Conservation (phyloP, 2,797 vertebrate genomes). For the Micromesistius poutassou region DNA sequence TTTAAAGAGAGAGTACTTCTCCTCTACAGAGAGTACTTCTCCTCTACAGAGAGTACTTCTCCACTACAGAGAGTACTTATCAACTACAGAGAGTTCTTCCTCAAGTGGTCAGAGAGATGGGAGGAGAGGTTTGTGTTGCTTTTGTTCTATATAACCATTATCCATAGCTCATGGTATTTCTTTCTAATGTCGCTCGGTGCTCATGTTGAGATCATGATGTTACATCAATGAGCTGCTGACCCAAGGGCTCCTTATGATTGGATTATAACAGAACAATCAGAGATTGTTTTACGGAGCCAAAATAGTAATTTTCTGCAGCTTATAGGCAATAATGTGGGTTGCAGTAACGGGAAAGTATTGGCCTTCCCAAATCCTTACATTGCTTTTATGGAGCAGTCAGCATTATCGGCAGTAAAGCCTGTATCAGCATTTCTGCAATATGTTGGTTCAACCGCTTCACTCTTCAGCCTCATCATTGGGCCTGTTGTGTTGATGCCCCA, state of each 20-base stretch:
- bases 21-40: too few species aligned
- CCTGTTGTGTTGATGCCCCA: background rate
- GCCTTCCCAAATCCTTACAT: background rate
- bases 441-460: background rate
- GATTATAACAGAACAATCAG: background rate
- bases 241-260: background rate
- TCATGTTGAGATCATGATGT: background rate
- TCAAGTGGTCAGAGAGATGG: too few species aligned
- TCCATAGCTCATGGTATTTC: background rate
- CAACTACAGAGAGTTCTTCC: too few species aligned
- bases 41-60: too few species aligned
- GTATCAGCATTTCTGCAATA: background rate
- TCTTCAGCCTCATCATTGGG: background rate
- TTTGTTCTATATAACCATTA: background rate
- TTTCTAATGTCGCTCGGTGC: background rate
- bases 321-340: background rate
- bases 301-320: background rate
- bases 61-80: too few species aligned
- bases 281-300: background rate
- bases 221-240: background rate
- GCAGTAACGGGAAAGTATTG: background rate
- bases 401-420: background rate
- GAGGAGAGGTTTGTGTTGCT: background rate
- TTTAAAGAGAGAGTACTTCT: too few species aligned
- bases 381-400: background rate